A percentile compares a stretch with the other conserved stretches of the same genome.
phyloP scores from a whole-genome alignment of 2,888 invertebrate genomes.

The Meandrusa payeni region DNA sequence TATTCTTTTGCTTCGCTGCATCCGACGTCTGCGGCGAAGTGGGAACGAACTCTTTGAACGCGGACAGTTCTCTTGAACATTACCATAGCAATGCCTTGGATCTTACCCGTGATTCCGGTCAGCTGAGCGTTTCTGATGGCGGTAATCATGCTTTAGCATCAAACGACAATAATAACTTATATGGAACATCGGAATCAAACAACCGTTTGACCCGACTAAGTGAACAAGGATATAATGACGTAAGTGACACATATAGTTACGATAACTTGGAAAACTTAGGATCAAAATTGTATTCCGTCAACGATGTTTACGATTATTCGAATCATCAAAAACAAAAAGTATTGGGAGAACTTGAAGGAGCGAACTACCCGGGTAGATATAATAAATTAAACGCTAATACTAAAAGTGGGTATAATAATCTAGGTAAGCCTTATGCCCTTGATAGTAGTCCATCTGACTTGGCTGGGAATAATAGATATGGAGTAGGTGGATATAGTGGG shows the following conservation, averaged over 20 bases:
- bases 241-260: neutral
- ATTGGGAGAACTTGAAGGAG: neutral
- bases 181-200: neutral
- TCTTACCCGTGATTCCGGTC: neutral
- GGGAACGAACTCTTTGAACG: neutral
- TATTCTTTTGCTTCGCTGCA: conserved; percentile 4
- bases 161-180: neutral
- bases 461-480: conserved; percentile 3
- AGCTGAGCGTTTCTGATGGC: neutral
- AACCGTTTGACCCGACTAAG: conserved; percentile 3
- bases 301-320: conserved; percentile 6
- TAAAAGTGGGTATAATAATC: conserved; percentile 1
- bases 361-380: neutral
- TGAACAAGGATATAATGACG: neutral
- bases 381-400: neutral
- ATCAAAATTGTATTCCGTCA: neutral
- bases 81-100: neutral
- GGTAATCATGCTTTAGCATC: neutral
- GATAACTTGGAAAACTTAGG: conserved; percentile 5
- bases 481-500: neutral
- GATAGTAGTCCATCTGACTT: neutral
- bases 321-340: neutral
- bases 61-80: conserved; percentile 3
- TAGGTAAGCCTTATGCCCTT: neutral
- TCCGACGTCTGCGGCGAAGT: neutral